phyloP scores from a whole-genome alignment of 2,888 invertebrate species.

The Heliconius charithonia region DNA sequence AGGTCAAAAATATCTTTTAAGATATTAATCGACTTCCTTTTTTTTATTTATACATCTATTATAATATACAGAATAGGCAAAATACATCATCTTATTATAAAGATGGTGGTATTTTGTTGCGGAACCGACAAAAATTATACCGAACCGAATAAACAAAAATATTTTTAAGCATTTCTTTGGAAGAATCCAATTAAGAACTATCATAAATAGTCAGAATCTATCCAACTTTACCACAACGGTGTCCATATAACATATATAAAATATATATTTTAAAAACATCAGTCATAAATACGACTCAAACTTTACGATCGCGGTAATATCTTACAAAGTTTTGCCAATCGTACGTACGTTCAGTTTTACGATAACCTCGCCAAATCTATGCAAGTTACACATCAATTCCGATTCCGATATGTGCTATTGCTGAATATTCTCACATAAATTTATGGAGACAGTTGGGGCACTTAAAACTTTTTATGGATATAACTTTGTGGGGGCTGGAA shows the following conservation, averaged over 20 bases:
- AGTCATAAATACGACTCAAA: background rate
- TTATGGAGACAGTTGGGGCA: constrained; percentile 34
- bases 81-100: too few relatives aligned
- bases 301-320: constrained; percentile 55
- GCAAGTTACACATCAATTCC: constrained; percentile 34
- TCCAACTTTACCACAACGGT: background rate
- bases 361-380: constrained; percentile 53
- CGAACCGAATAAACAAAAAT: background rate
- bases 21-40: too few relatives aligned
- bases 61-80: too few relatives aligned
- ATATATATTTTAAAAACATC: background rate
- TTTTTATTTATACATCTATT: too few relatives aligned
- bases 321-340: constrained; percentile 67
- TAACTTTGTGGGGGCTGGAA: constrained; percentile 26
- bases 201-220: background rate
- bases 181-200: background rate
- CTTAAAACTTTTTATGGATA: constrained; percentile 43
- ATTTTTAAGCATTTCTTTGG: background rate
- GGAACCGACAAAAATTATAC: too few relatives aligned
- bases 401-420: constrained; percentile 34
- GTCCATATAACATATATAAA: background rate
- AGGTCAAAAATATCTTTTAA: too few relatives aligned
- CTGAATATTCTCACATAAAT: constrained; percentile 38
- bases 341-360: constrained; percentile 63
- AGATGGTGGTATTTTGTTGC: too few relatives aligned